Percentiles rank a stretch among this genome's conserved stretches.
phyloP scores from a whole-genome alignment of 1,140 invertebrate genomes.

The Leptinotarsa undecemlineata region DNA sequence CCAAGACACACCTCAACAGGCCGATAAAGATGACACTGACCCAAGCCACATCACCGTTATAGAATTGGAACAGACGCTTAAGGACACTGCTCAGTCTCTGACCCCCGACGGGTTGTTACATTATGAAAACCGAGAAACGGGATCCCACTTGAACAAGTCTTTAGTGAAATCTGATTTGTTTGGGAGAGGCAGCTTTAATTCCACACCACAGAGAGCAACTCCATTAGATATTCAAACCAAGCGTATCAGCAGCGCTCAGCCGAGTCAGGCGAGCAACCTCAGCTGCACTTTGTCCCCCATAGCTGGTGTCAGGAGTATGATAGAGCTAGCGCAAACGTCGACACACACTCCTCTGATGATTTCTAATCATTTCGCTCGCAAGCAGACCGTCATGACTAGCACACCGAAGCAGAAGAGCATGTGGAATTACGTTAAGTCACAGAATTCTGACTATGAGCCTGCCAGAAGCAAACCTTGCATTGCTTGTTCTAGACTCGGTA shows the following conservation, averaged over 20 bases:
- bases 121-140: background rate
- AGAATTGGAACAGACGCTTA: background rate
- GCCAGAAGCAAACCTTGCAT: conserved; percentile 41
- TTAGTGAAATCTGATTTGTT: background rate
- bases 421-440: conserved; percentile 43
- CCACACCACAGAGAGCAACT: background rate
- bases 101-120: conserved; percentile 8
- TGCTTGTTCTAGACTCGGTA: conserved; percentile 43
- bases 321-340: conserved; percentile 20
- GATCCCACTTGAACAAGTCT: background rate
- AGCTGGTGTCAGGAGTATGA: conserved; percentile 1
- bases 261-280: background rate
- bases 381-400: conserved; percentile 29
- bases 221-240: background rate
- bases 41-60: conserved; percentile 12
- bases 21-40: background rate
- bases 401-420: conserved; percentile 50
- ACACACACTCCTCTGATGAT: conserved; percentile 34
- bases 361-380: conserved; percentile 19
- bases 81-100: background rate
- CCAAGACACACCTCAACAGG: background rate
- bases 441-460: conserved; percentile 4
- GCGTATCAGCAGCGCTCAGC: background rate
- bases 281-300: background rate
- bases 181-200: too few relatives aligned